These are phyloP conservation scores for Pseudorectes ferrugineus DNA, from an alignment of 2,113 vertebrate genomes.

Conservation along the genomic window DNA sequence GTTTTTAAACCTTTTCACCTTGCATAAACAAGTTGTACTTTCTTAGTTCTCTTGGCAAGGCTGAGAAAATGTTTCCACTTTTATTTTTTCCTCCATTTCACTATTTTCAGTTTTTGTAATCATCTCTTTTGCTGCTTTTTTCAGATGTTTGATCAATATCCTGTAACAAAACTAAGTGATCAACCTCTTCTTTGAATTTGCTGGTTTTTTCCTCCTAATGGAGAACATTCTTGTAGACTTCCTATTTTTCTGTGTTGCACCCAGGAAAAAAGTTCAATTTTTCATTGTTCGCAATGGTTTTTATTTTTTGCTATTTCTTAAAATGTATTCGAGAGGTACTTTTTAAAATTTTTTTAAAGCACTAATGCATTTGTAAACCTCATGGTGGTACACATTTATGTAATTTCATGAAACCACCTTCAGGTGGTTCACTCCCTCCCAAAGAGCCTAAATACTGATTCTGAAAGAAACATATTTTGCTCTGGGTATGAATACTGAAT, in stretches of 20 bases:
- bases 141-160: background rate
- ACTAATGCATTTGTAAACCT: background rate
- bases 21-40: background rate
- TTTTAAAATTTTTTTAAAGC: background rate
- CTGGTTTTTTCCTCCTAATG: background rate
- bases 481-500: constrained; percentile 33
- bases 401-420: background rate
- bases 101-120: background rate
- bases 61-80: background rate
- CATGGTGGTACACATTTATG: background rate
- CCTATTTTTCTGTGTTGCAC: background rate
- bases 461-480: background rate
- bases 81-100: background rate
- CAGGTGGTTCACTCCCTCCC: background rate
- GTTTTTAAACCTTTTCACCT: background rate
- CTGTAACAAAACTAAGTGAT: background rate
- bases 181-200: background rate
- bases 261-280: background rate
- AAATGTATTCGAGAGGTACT: background rate
- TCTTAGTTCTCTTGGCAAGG: background rate
- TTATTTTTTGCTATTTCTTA: background rate
- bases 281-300: background rate
- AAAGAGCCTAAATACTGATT: background rate
- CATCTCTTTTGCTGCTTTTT: background rate
- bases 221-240: background rate